Conservation (phyloP, 1,140 invertebrate genomes). For the Drosophila funebris region DNA sequence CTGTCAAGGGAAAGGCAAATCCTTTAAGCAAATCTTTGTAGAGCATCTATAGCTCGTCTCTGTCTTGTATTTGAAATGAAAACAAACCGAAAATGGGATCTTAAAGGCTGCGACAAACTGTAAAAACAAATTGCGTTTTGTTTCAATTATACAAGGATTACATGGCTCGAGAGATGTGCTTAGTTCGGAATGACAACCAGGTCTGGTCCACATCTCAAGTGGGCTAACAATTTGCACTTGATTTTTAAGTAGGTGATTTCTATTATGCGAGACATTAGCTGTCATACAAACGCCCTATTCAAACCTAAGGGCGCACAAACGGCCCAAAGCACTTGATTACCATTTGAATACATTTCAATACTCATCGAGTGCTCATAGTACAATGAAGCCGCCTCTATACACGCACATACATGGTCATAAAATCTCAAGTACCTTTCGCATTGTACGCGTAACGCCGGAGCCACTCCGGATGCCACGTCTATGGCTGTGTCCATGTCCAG, state of each 20-base stretch:
- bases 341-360: slow-evolving; percentile 52
- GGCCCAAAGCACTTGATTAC: slow-evolving; percentile 70
- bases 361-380: slow-evolving; percentile 3
- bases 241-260: slow-evolving; percentile 81
- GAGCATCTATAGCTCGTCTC: slow-evolving; percentile 5
- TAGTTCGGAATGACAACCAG: neutral
- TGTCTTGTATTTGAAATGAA: slow-evolving; percentile 64
- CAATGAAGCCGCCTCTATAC: slow-evolving; percentile 10
- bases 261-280: slow-evolving; percentile 82
- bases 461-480: slow-evolving; percentile 14
- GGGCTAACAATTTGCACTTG: slow-evolving; percentile 76
- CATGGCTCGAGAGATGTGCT: slow-evolving; percentile 19
- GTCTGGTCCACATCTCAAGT: slow-evolving; percentile 57
- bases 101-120: slow-evolving; percentile 78
- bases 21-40: slow-evolving; percentile 74
- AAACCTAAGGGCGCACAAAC: slow-evolving; percentile 58
- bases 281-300: slow-evolving; percentile 80
- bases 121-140: slow-evolving; percentile 80
- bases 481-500: neutral
- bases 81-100: slow-evolving; percentile 78
- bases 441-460: slow-evolving; percentile 70
- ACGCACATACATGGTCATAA: slow-evolving; percentile 44
- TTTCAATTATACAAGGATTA: slow-evolving; percentile 82
- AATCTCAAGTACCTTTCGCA: slow-evolving; percentile 72
- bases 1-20: slow-evolving; percentile 35